Evolutionary conservation across 1,140 invertebrate genomes (phyloP), one percentile per base, ranked within the genome.

Genomic region (Drosophila asahinai): DNA sequence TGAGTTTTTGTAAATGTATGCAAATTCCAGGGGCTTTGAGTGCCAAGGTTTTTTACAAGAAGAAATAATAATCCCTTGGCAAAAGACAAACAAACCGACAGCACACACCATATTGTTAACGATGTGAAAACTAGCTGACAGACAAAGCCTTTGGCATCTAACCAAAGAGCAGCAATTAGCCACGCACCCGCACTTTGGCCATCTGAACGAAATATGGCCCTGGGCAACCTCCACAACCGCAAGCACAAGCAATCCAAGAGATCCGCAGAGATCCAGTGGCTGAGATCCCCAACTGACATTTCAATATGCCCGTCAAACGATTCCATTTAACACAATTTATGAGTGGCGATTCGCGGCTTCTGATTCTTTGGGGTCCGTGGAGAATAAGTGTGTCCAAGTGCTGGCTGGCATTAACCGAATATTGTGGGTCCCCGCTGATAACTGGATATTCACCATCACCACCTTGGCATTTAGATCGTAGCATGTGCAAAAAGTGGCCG

Each of bases 41-140:
- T 89, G 84, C 60, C 84, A 89, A 89, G 84, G 84, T 59, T 79
- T 60, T 81, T 87, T 89, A 90, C 86, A 84, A 90, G 86, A 90
- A 65, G 66, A 74, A 38, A 72, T 45, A 47, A 64, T 52, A 79
- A 72, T 64, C 67, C 45, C 43, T 48, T 38, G 49, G 30, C 48
- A 27, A 66, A 64, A 84, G 54, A 75, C 45, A 75, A 79, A 73
- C 61, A 83, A 66, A 75, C 77, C 48, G 66, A 57, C 49, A 62
- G 79, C 74, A 64, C 63, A 52, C 30, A 55, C 19, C 40, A 74
- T 78, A 74, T 65, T 59, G 59, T 89, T 87, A 89, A 89, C 86
- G 81, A 89, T 89, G 84, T 81, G 84, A 89, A 89, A 81, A 89
- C 61, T 71, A 40, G 38, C 54, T 79, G 70, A 42, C 57, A 72